Base-by-base conservation (phyloP, 2,888 invertebrate genomes). In the Neria commutata region DNA sequence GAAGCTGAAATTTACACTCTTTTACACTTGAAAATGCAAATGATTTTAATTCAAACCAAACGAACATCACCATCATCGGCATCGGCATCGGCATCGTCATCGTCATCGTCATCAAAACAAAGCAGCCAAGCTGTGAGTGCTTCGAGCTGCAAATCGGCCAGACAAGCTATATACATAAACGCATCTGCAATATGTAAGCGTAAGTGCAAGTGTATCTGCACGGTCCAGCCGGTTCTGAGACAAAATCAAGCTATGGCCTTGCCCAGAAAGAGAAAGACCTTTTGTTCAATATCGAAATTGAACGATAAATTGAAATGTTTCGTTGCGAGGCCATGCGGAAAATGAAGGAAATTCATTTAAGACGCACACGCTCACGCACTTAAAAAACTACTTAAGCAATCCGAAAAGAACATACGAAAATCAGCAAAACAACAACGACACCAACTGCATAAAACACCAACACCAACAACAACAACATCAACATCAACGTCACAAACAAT, bases 231-330 rank as follows among this genome's bases (percentile, higher is more conserved):
- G 11, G 16, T 52, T 16, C 10, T 42, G n/a, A 21, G 23, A 52
- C 16, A 46, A 47, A 45, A 19, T 11, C 3, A 48, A 61, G 62
- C 47, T 50, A 77, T 77, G 77, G 76, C 68, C 67, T 71, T 71
- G 72, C 68, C 75, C 65, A 73, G 76, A 69, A 77, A 77, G 57
- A 77, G 77, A 77, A 77, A 75, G 76, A 73, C 67, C 62, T 42
- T 19, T 17, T 4, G 42, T 21, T 19, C 8, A 42, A 21, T 21
- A 21, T 19, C 21, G 14, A 42, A 4, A 19, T 19, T 42, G 5
- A 42, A 21, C 42, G 42, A 17, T 19, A 42, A 17, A 42, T 6
- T 37, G n/a, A 17, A n/a, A n/a, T n/a, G n/a, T n/a, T n/a, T n/a
- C n/a, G n/a, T n/a, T n/a, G n/a, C n/a, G n/a, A n/a, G n/a, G n/a